Percentiles rank a stretch among this genome's conserved stretches.
These are phyloP conservation scores for Ibycter americanus DNA, from an alignment of 2,797 vertebrate species.

Conservation along the genomic window DNA sequence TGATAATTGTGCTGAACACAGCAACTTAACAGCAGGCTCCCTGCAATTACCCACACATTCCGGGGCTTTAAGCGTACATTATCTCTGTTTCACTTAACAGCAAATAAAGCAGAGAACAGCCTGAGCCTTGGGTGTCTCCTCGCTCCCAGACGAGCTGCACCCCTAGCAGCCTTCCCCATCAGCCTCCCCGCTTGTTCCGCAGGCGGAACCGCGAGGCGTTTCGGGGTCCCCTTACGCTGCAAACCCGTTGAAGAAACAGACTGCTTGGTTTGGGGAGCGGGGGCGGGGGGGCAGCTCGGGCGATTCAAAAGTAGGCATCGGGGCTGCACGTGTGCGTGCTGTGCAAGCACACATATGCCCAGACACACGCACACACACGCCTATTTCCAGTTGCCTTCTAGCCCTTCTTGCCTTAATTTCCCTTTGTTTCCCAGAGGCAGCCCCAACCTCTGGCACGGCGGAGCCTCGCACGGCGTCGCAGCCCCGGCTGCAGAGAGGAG, in stretches of 20 bases:
- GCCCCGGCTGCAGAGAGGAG: not conserved
- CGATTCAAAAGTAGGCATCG: not conserved
- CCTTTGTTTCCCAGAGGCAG: constrained; percentile 65
- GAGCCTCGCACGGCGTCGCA: not conserved
- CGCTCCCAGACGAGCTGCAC: not conserved
- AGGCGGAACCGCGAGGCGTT: not conserved
- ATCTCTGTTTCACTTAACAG: constrained; percentile 58
- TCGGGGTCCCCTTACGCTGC: not conserved
- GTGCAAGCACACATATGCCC: not conserved
- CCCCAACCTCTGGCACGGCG: not conserved
- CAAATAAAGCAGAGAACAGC: constrained; percentile 40
- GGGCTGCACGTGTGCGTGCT: constrained; percentile 31
- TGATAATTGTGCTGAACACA: constrained; percentile 38
- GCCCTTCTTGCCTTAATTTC: constrained; percentile 36
- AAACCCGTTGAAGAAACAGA: not conserved
- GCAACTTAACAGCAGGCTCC: constrained; percentile 50
- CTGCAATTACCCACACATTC: constrained; percentile 51
- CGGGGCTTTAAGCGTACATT: constrained; percentile 16
- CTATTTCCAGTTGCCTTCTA: not conserved
- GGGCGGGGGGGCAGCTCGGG: not conserved
- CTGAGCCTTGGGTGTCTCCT: not conserved
- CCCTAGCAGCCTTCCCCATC: not conserved
- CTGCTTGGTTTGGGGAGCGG: not conserved
- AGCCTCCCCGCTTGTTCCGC: not conserved
- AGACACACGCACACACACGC: not conserved